These are phyloP conservation scores for Oriolus oriolus DNA, from an alignment of 2,113 vertebrate genomes.

Conservation along the genomic window DNA sequence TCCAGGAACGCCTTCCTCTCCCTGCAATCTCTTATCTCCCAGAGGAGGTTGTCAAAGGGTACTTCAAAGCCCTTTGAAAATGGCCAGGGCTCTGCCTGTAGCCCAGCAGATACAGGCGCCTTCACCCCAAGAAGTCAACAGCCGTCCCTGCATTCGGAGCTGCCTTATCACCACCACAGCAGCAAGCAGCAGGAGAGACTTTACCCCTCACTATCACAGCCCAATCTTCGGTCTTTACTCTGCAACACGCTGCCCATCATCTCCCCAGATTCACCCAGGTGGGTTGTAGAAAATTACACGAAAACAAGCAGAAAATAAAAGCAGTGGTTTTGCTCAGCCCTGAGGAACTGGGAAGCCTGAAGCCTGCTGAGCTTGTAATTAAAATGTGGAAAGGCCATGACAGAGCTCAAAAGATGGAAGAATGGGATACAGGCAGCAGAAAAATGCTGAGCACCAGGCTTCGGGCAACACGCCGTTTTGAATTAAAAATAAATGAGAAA, in stretches of 20 bases:
- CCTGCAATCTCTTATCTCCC: conserved; percentile 53
- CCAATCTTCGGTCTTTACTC: not conserved
- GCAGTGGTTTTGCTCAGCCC: not conserved
- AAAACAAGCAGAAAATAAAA: not conserved
- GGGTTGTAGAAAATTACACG: rapidly evolving
- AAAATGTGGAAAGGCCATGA: not conserved
- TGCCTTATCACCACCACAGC: not conserved
- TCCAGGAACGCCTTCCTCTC: conserved; percentile 51
- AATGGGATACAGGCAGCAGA: not conserved
- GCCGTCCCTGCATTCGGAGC: not conserved
- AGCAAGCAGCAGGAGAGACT: not conserved
- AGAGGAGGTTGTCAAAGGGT: conserved; percentile 28
- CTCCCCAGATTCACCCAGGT: not conserved
- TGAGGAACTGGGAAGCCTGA: not conserved
- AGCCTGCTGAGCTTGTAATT: conserved; percentile 2
- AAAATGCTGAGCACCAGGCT: conserved; percentile 14
- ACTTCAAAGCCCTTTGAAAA: conserved; percentile 70
- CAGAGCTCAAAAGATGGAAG: conserved; percentile 9
- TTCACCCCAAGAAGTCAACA: not conserved
- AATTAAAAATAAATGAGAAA: conserved; percentile 47
- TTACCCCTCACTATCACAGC: not conserved
- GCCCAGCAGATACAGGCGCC: not conserved
- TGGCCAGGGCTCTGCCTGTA: conserved; percentile 44
- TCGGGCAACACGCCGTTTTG: not conserved
- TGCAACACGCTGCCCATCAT: rapidly evolving